Evolutionary conservation across 2,113 vertebrate genomes (phyloP).

Genomic region (Xiphophorus maculatus): DNA sequence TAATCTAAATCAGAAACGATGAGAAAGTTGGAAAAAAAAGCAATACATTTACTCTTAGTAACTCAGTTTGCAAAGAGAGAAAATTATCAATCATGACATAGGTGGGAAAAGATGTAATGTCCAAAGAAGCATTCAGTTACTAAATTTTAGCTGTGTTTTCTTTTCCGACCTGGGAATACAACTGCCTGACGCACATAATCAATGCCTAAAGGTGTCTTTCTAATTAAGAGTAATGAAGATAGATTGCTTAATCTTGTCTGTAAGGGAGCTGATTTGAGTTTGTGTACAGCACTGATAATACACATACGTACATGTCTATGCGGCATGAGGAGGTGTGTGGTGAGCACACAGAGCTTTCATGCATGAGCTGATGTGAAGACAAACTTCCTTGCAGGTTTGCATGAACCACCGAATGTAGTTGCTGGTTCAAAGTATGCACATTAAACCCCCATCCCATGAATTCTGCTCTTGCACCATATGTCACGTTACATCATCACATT

Average conservation of each 20-base stretch:
- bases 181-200: conserved; percentile 12
- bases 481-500: conserved; percentile 44
- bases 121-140: conserved; percentile 47
- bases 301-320: neutral
- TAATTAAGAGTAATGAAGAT: conserved; percentile 61
- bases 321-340: neutral
- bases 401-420: conserved; percentile 9
- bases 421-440: conserved; percentile 41
- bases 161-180: conserved; percentile 32
- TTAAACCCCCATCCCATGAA: conserved; percentile 52
- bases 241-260: conserved; percentile 45
- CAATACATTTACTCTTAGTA: conserved; percentile 35
- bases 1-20: conserved; percentile 51
- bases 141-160: conserved; percentile 10
- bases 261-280: conserved; percentile 27
- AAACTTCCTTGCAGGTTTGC: conserved; percentile 37
- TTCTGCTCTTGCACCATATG: conserved; percentile 22
- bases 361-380: conserved; percentile 16
- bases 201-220: conserved; percentile 40
- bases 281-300: neutral
- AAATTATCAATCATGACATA: conserved; percentile 17
- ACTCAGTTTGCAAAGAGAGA: conserved; percentile 18
- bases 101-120: conserved; percentile 36
- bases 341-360: conserved; percentile 1
- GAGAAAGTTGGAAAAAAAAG: neutral